A percentile compares a stretch with the other conserved stretches of the same genome.
Conservation (phyloP, 2,113 vertebrate species). For the Acanthisitta chloris region DNA sequence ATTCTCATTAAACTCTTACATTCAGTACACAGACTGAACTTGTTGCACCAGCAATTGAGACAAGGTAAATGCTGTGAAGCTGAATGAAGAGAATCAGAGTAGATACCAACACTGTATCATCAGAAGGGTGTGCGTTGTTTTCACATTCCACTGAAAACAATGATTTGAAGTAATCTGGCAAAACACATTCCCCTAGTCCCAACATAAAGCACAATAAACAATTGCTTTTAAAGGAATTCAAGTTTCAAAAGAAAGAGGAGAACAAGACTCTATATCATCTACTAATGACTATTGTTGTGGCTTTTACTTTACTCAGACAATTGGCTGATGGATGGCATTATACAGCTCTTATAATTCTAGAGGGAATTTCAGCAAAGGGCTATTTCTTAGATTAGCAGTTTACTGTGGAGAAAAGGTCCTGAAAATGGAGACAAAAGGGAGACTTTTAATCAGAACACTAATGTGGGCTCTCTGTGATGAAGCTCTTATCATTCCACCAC, state of each 20-base stretch:
- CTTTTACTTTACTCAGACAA: conserved; percentile 19
- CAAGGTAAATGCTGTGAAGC: background rate
- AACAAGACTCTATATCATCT: background rate
- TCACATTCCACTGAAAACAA: background rate
- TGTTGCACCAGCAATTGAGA: background rate
- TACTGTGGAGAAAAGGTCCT: background rate
- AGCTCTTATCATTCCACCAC: background rate
- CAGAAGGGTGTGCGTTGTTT: background rate
- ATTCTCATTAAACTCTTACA: background rate
- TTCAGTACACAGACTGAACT: background rate
- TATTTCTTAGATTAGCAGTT: background rate
- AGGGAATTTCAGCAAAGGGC: background rate
- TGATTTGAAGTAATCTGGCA: background rate
- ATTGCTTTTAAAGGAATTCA: background rate
- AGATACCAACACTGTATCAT: background rate
- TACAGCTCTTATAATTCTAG: background rate
- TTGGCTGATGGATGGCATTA: background rate
- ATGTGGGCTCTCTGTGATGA: conserved; percentile 1
- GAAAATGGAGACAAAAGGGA: conserved; percentile 24
- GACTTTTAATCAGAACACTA: conserved; percentile 34
- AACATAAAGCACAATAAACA: background rate
- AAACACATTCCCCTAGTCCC: background rate
- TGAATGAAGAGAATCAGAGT: background rate
- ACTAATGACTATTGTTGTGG: background rate
- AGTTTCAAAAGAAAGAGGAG: background rate